phyloP scores from a whole-genome alignment of 2,113 vertebrate genomes.

The Psilopogon haemacephalus region DNA sequence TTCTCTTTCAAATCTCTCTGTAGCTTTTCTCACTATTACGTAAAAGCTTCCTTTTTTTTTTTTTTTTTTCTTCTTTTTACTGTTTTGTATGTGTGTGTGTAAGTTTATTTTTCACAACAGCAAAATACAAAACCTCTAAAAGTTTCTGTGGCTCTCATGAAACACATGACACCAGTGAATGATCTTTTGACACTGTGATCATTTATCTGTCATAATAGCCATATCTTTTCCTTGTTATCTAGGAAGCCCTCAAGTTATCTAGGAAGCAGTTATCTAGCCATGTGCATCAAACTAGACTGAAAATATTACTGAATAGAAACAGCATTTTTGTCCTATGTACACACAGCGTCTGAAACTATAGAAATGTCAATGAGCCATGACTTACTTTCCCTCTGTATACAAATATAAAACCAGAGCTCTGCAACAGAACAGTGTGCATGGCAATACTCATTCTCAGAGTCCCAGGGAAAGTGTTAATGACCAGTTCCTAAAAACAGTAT shows the following conservation, averaged over 20 bases:
- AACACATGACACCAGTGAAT: not conserved
- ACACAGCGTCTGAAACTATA: fast-evolving
- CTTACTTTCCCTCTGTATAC: not conserved
- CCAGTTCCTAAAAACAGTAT: not conserved
- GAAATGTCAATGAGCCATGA: not conserved
- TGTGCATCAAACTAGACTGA: not conserved
- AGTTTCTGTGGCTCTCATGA: not conserved
- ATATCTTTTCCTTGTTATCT: not conserved
- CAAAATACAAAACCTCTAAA: not conserved
- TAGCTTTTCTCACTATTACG: not conserved
- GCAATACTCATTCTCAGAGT: not conserved
- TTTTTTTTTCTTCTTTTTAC: not conserved
- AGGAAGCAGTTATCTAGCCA: not conserved
- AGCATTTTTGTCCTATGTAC: not conserved
- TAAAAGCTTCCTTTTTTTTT: too few species aligned
- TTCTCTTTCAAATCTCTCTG: not conserved
- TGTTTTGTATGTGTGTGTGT: not conserved
- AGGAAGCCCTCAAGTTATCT: not conserved
- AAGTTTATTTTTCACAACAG: not conserved
- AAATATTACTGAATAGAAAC: not conserved
- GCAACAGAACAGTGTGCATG: not conserved
- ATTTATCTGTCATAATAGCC: not conserved
- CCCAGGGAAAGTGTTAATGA: not conserved
- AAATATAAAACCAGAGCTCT: not conserved
- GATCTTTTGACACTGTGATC: not conserved